Evolutionary conservation across 2,113 vertebrate genomes (phyloP).

Genomic region (Chaenocephalus aceratus): DNA sequence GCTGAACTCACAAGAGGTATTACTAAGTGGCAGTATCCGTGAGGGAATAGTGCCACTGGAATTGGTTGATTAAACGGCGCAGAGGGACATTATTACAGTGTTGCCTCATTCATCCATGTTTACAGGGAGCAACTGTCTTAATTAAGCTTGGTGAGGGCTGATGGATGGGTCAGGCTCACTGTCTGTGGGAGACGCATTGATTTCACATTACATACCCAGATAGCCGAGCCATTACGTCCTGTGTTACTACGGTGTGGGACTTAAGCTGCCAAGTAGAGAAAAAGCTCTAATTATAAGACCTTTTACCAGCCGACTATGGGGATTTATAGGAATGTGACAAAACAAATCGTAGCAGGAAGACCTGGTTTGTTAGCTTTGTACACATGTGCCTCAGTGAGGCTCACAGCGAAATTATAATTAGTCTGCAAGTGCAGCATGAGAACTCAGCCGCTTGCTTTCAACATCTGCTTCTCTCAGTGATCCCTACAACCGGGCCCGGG

Average conservation of each 20-base stretch:
- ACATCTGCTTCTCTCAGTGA: constrained; percentile 90
- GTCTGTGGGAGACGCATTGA: constrained; percentile 71
- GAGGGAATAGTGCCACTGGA: constrained; percentile 55
- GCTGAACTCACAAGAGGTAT: constrained; percentile 53
- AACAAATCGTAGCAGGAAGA: constrained; percentile 72
- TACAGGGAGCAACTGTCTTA: constrained; percentile 69
- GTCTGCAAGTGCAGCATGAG: constrained; percentile 78
- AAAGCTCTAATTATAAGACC: constrained; percentile 8
- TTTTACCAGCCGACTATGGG: constrained; percentile 19
- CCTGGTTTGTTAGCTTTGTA: constrained; percentile 77
- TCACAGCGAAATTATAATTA: constrained; percentile 86
- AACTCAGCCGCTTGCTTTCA: constrained; percentile 84
- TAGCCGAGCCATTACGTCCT: constrained; percentile 47
- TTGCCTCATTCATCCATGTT: constrained; percentile 61
- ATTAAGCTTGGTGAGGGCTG: constrained; percentile 67
- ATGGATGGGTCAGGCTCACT: constrained; percentile 60
- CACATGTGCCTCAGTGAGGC: constrained; percentile 80
- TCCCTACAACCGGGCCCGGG: constrained; percentile 79
- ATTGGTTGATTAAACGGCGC: constrained; percentile 63
- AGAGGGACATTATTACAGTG: constrained; percentile 44
- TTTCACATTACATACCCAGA: constrained; percentile 72
- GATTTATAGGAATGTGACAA: constrained; percentile 53
- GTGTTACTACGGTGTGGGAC: constrained; percentile 28
- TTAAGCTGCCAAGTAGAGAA: constrained; percentile 15
- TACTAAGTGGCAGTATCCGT: constrained; percentile 51